phyloP scores from a whole-genome alignment of 2,797 vertebrate genomes.

The Phrynocephalus guinanensis region DNA sequence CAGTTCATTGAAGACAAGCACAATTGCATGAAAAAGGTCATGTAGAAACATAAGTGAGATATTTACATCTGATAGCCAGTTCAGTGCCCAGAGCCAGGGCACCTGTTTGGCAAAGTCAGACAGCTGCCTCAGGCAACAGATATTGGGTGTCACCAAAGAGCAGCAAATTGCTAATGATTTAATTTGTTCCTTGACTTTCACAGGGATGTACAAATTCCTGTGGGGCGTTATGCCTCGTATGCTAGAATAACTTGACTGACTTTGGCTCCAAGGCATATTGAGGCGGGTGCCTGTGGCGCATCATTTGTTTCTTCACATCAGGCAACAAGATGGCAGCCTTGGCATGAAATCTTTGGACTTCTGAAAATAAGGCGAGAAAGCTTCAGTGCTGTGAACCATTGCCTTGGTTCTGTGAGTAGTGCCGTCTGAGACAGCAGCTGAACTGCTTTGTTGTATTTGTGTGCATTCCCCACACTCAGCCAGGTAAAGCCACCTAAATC shows the following conservation, averaged over 20 bases:
- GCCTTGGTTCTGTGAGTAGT: not conserved
- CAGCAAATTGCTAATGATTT: not conserved
- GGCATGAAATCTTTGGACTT: not conserved
- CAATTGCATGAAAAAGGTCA: not conserved
- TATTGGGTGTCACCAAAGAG: not conserved
- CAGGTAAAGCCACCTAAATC: too few species aligned
- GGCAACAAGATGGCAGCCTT: not conserved
- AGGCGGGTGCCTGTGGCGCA: not conserved
- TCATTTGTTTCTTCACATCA: not conserved
- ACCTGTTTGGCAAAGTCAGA: not conserved
- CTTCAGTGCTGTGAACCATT: not conserved
- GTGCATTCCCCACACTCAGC: too few species aligned
- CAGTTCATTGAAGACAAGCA: constrained; percentile 5
- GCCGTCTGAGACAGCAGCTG: not conserved
- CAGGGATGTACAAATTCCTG: not conserved
- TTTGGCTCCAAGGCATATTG: not conserved
- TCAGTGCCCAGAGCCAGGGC: not conserved
- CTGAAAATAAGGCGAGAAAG: not conserved
- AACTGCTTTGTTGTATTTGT: not conserved
- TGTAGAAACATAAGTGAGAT: not conserved
- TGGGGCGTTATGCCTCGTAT: not conserved
- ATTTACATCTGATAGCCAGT: not conserved
- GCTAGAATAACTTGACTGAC: not conserved
- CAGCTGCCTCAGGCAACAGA: not conserved
- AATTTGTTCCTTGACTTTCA: not conserved